phyloP scores from a whole-genome alignment of 1,140 invertebrate species.

The Penaeus chinensis region DNA sequence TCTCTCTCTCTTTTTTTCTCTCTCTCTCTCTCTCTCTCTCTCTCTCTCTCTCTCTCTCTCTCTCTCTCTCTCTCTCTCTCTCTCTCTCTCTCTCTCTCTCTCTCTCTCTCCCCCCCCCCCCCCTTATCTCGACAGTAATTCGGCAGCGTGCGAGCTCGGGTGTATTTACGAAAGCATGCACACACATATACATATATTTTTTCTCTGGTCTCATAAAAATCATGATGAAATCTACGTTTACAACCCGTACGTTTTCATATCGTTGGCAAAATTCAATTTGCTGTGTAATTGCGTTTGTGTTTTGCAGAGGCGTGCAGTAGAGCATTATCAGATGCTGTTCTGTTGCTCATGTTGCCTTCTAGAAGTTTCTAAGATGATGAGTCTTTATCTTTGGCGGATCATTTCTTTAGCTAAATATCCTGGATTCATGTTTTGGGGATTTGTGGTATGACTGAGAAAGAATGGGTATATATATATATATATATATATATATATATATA shows the following conservation, averaged over 20 bases:
- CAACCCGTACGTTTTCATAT: no score
- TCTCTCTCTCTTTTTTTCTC: not conserved
- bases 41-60: not conserved
- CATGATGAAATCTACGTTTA: not conserved
- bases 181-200: not conserved
- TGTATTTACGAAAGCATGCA: not conserved
- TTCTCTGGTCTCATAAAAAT: not conserved
- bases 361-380: no score
- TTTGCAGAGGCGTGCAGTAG: not conserved
- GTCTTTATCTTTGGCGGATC: no score
- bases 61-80: not conserved
- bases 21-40: constrained; percentile 3
- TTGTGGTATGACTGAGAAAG: no score
- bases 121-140: no score
- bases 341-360: no score
- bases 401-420: no score
- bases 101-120: not conserved
- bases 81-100: not conserved
- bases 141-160: not conserved
- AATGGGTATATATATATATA: no score
- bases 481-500: no score
- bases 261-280: no score
- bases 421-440: no score
- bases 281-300: not conserved
- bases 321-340: no score